A percentile compares a stretch with the other conserved stretches of the same genome.
Evolutionary conservation across 2,888 invertebrate species (phyloP).

Genomic region (Cyclophora punctaria): DNA sequence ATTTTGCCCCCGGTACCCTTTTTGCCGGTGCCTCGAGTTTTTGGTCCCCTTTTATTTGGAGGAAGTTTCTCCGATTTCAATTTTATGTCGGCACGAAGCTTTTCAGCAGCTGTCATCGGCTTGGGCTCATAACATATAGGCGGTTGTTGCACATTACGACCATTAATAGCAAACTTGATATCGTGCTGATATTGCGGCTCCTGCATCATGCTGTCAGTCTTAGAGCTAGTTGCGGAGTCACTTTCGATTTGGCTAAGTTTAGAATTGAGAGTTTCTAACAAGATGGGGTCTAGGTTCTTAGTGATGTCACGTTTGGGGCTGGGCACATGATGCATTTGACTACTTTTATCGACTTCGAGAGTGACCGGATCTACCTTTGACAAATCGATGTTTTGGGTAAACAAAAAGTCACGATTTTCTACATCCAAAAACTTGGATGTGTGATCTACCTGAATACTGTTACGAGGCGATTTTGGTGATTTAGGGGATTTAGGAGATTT

Average conservation of each 20-base stretch:
- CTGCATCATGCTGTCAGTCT: conserved; percentile 79
- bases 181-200: conserved; percentile 73
- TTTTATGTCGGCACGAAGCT: conserved; percentile 69
- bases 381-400: conserved; percentile 83
- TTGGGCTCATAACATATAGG: conserved; percentile 58
- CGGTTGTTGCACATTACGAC: conserved; percentile 55
- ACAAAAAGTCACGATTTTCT: conserved; percentile 78
- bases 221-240: conserved; percentile 83
- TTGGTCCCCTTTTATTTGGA: conserved; percentile 75
- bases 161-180: conserved; percentile 70
- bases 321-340: conserved; percentile 77
- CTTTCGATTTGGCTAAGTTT: conserved; percentile 85
- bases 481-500: conserved; percentile 75
- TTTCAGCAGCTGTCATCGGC: conserved; percentile 63
- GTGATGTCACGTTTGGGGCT: conserved; percentile 84
- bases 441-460: conserved; percentile 49
- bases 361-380: conserved; percentile 84
- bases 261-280: conserved; percentile 80
- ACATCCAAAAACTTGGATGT: conserved; percentile 66
- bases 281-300: conserved; percentile 79
- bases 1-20: conserved; percentile 74
- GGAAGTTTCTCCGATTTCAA: conserved; percentile 77
- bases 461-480: conserved; percentile 72
- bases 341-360: conserved; percentile 80
- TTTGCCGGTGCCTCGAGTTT: conserved; percentile 76